Base-by-base conservation (phyloP, 1,140 invertebrate species). In the Chelonus insularis region DNA sequence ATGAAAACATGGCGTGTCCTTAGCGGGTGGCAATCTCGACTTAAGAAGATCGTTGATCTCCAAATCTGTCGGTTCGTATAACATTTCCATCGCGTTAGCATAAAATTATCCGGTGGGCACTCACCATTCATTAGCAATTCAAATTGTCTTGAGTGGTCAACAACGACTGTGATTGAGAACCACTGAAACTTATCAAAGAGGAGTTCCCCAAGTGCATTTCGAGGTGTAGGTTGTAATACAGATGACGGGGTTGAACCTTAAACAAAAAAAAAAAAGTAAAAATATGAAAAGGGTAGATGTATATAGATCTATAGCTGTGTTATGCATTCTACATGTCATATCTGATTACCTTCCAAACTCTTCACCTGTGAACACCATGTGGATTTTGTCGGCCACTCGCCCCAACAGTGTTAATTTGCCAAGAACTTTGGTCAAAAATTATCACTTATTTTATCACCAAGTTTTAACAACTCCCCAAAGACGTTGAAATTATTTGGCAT, bases 21-120 rank as follows among this genome's bases (percentile, higher is more conserved):
- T 43, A 18, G 41, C 41, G 41, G 41, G 41, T 43, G 41, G 41
- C 41, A 43, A 43, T 43, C 41, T 43, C 37, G 14, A 23, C 37
- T 51, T 25, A 48, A 51, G 58, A 64, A 65, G 60, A 71, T 70
- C 59, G 47, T 48, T 52, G 68, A 72, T 72, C 71, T 69, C 50
- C 67, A 70, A 71, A 73, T 72, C 72, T 71, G 69, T 70, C 66
- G 62, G 67, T 29, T 61, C 50, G 72, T 71, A 74, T 74, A 73
- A 65, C 64, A 74, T 74, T 74, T 74, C 68, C 72, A 74, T 74
- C 64, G 45, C 54, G 64, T 74, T 74, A 74, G 65, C 71, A 73
- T 74, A 72, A 74, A 72, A 73, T 74, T 74, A 72, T 70, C 65
- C 57, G 55, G 55, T 41, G 39, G 37, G 52, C 34, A 65, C 68